These are phyloP conservation scores for Drosophila pachea DNA, from an alignment of 1,140 invertebrate species.

Conservation along the genomic window DNA sequence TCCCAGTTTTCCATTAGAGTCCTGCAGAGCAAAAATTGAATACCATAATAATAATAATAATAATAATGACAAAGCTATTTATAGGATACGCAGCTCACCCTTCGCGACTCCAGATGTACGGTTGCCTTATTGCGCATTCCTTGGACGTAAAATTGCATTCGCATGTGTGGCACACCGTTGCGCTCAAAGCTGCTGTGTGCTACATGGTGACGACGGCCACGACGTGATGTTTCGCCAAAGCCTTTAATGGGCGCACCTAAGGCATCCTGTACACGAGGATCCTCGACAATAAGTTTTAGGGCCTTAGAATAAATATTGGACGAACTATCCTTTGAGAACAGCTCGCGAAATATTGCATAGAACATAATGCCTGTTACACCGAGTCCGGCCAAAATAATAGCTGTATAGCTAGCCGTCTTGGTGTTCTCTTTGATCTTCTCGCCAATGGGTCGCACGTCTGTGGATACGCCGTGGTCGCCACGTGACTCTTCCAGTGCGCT, in stretches of 20 bases:
- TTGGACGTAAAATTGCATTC: slow-evolving; percentile 94
- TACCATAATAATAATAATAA: background rate
- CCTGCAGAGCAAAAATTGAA: slow-evolving; percentile 81
- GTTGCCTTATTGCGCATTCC: slow-evolving; percentile 88
- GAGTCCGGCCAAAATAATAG: slow-evolving; percentile 88
- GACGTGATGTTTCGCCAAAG: slow-evolving; percentile 89
- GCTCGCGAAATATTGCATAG: slow-evolving; percentile 89
- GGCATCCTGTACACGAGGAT: slow-evolving; percentile 85
- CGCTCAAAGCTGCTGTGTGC: slow-evolving; percentile 87
- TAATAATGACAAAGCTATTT: background rate
- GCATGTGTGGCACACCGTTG: slow-evolving; percentile 87
- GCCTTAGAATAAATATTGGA: slow-evolving; percentile 91
- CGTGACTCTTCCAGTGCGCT: slow-evolving; percentile 51
- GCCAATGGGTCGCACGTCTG: slow-evolving; percentile 83
- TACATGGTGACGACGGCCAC: slow-evolving; percentile 86
- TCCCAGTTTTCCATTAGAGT: slow-evolving; percentile 86
- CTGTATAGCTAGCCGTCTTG: slow-evolving; percentile 89
- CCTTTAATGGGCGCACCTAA: slow-evolving; percentile 93
- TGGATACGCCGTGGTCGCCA: slow-evolving; percentile 75
- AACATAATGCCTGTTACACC: slow-evolving; percentile 89
- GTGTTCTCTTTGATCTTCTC: slow-evolving; percentile 92
- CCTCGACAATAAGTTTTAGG: slow-evolving; percentile 83
- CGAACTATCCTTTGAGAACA: slow-evolving; percentile 92
- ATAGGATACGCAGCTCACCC: slow-evolving; percentile 81
- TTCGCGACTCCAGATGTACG: slow-evolving; percentile 90